These are phyloP conservation scores for Pterostichus niger DNA, from an alignment of 2,888 invertebrate genomes.

Conservation along the genomic window DNA sequence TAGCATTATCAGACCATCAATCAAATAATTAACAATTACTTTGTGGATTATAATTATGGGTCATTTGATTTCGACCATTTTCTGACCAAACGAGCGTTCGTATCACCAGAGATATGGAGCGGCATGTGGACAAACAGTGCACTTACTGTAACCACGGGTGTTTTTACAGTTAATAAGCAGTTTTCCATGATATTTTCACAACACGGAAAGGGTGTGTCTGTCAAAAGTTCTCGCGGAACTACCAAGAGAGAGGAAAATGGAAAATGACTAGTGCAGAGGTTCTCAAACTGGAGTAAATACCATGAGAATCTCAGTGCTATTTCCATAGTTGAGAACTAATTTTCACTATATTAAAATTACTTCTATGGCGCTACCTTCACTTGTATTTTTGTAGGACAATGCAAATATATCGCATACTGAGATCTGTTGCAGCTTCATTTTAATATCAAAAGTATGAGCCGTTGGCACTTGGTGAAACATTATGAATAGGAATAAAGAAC, in stretches of 20 bases:
- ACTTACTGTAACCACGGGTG: conserved; percentile 32
- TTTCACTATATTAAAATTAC: no score
- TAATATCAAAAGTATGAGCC: no score
- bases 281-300: not conserved
- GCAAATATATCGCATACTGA: no score
- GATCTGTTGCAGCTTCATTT: no score
- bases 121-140: not conserved
- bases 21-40: conserved; percentile 40
- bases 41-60: conserved; percentile 23
- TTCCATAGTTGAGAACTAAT: no score
- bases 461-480: no score
- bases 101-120: conserved; percentile 14
- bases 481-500: no score
- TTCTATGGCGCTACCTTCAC: no score
- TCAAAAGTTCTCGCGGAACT: conserved; percentile 54
- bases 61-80: conserved; percentile 46
- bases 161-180: conserved; percentile 65
- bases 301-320: no score
- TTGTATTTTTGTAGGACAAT: no score
- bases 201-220: conserved; percentile 66
- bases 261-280: conserved; percentile 1
- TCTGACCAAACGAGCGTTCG: conserved; percentile 4
- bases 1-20: conserved; percentile 34
- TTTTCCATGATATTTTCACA: conserved; percentile 64
- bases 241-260: not conserved